A percentile compares a stretch with the other conserved stretches of the same genome.
These are phyloP conservation scores for Daubentonia madagascariensis DNA, from an alignment of 2,113 vertebrate species.

Conservation along the genomic window DNA sequence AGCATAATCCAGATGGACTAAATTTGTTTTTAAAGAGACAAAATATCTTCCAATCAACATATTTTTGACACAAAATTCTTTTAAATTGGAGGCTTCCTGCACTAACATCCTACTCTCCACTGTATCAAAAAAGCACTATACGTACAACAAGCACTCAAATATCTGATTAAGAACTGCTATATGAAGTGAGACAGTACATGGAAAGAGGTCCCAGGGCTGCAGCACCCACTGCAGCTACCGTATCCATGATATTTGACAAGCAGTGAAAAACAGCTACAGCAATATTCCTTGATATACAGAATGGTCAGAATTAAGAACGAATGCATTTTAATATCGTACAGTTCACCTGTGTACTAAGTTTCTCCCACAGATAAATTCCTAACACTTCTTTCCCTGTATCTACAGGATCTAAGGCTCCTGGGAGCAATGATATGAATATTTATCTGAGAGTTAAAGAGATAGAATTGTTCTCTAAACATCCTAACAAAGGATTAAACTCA, in stretches of 20 bases:
- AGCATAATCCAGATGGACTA: not conserved
- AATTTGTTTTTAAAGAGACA: constrained; percentile 10
- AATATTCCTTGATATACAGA: not conserved
- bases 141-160: not conserved
- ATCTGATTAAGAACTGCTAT: constrained; percentile 9
- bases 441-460: not conserved
- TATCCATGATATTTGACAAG: not conserved
- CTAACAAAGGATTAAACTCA: not conserved
- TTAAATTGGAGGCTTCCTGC: not conserved
- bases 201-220: not conserved
- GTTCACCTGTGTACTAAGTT: not conserved
- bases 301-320: not conserved
- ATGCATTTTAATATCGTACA: not conserved
- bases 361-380: constrained; percentile 19
- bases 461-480: constrained; percentile 35
- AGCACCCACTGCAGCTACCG: not conserved
- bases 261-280: not conserved
- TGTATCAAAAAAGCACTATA: not conserved
- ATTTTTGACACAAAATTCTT: not conserved
- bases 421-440: not conserved
- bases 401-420: not conserved
- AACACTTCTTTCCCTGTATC: not conserved
- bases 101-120: not conserved
- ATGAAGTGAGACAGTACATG: not conserved
- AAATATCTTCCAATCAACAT: constrained; percentile 17